These are phyloP conservation scores for Poeciliopsis turneri DNA, from an alignment of 2,797 vertebrate species.

Conservation along the genomic window DNA sequence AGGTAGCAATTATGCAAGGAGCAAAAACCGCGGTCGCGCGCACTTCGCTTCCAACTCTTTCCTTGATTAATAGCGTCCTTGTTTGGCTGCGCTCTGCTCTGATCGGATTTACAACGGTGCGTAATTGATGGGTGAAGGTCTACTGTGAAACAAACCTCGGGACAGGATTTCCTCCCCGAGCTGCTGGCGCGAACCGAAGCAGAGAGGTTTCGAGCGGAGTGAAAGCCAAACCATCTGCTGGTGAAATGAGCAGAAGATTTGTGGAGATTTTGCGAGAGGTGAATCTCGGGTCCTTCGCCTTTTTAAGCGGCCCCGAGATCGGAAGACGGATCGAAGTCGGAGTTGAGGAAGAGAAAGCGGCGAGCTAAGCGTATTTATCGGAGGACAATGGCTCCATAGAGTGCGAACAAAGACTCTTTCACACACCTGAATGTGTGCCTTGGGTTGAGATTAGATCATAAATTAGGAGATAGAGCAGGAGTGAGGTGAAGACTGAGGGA, in stretches of 20 bases:
- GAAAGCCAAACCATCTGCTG: constrained; percentile 59
- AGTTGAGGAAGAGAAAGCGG: constrained; percentile 26
- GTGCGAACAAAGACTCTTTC: constrained; percentile 68
- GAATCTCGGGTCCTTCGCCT: constrained; percentile 64
- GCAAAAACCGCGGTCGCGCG: constrained; percentile 15
- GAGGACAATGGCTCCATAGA: constrained; percentile 70
- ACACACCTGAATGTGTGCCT: constrained; percentile 53
- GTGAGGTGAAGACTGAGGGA: constrained; percentile 53
- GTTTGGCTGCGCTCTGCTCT: constrained; percentile 45
- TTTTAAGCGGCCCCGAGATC: constrained; percentile 33
- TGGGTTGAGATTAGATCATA: constrained; percentile 64
- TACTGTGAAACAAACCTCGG: constrained; percentile 49
- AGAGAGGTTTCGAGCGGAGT: constrained; percentile 30
- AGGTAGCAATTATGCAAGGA: constrained; percentile 54
- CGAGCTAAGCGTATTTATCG: constrained; percentile 26
- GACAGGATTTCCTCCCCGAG: constrained; percentile 66
- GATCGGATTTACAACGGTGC: constrained; percentile 68
- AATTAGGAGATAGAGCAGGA: constrained; percentile 52
- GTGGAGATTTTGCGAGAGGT: constrained; percentile 67
- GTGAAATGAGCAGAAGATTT: constrained; percentile 56
- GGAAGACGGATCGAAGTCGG: constrained; percentile 45
- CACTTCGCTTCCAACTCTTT: constrained; percentile 26
- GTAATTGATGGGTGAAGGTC: constrained; percentile 68
- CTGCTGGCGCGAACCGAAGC: constrained; percentile 43
- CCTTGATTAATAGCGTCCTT: constrained; percentile 54